Evolutionary conservation across 2,888 invertebrate species (phyloP).

Genomic region (Microctonus brassicae): DNA sequence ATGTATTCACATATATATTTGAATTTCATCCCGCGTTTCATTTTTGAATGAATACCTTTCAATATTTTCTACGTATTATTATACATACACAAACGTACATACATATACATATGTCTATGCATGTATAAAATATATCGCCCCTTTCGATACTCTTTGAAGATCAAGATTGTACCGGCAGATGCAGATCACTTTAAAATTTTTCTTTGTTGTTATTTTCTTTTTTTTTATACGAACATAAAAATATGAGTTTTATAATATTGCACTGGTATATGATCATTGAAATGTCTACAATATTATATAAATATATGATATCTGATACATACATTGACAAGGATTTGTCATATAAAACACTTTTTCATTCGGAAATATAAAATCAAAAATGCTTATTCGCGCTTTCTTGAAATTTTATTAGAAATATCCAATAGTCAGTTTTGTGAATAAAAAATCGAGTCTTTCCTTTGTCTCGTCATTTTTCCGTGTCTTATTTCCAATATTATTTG

Average conservation of each 20-base stretch:
- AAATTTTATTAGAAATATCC: neutral
- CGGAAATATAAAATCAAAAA: neutral
- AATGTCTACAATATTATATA: no score
- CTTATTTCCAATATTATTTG: neutral
- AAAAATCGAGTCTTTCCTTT: neutral
- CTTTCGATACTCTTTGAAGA: constrained; percentile 4
- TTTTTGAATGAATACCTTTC: constrained; percentile 52
- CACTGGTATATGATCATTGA: neutral
- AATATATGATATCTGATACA: neutral
- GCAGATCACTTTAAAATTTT: neutral
- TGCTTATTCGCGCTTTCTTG: neutral
- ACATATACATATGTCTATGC: constrained; percentile 1
- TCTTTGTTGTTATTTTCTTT: neutral
- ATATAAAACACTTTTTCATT: no score
- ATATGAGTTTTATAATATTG: no score
- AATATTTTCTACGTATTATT: constrained; percentile 44
- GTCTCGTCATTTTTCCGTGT: neutral
- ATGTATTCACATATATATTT: constrained; percentile 46
- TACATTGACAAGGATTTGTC: neutral
- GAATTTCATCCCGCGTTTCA: constrained; percentile 44
- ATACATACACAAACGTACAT: neutral
- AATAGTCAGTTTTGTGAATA: neutral
- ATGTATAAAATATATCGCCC: neutral
- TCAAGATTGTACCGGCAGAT: neutral
- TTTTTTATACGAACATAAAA: no score